Evolutionary conservation across 2,113 vertebrate genomes (phyloP).

Genomic region (Larimichthys polyactis): DNA sequence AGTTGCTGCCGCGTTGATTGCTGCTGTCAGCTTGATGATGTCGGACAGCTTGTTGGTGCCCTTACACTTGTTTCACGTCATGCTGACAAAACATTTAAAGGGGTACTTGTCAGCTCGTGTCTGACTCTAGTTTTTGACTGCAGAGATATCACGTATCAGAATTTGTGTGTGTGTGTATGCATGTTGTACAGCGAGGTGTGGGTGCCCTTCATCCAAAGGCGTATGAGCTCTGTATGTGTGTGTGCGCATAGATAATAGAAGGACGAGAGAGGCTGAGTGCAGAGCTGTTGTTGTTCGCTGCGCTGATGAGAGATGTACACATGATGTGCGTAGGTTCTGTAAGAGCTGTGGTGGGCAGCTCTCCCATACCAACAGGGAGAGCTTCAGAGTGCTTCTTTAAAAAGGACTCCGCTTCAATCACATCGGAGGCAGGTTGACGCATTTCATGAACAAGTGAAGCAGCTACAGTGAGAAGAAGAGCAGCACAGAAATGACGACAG

Average conservation of each 20-base stretch:
- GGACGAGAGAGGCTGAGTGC: conserved; percentile 40
- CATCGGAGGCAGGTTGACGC: conserved; percentile 56
- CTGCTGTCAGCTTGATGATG: neutral
- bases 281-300: conserved; percentile 28
- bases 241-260: conserved; percentile 27
- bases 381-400: conserved; percentile 66
- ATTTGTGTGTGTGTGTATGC: neutral
- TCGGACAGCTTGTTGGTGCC: conserved; percentile 1
- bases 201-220: conserved; percentile 23
- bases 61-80: neutral
- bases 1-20: neutral
- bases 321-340: conserved; percentile 65
- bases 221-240: neutral
- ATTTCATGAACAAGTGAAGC: conserved; percentile 38
- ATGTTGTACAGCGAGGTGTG: neutral
- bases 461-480: conserved; percentile 9
- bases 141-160: neutral
- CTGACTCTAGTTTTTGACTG: neutral
- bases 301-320: conserved; percentile 43
- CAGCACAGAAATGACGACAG: neutral
- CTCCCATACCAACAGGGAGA: conserved; percentile 48
- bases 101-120: neutral
- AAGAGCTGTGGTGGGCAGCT: conserved; percentile 63
- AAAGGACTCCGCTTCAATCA: conserved; percentile 56
- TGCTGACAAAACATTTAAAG: neutral